These are phyloP conservation scores for Dreissena rostriformis DNA, from an alignment of 1,140 invertebrate species.

Conservation along the genomic window DNA sequence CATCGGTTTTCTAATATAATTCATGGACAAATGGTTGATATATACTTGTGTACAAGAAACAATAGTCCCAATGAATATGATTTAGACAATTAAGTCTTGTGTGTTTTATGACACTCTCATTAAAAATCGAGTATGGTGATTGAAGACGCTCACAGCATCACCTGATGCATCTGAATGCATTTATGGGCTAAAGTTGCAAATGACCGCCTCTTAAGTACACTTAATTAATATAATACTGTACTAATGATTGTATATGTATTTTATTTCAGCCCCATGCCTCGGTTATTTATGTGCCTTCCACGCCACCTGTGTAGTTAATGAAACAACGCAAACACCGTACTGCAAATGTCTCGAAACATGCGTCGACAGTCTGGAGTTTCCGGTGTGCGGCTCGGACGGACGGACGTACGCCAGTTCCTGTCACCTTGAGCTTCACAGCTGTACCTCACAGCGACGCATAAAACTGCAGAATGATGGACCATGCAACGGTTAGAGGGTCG, in stretches of 20 bases:
- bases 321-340: conserved; percentile 87
- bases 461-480: conserved; percentile 90
- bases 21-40: too few species aligned
- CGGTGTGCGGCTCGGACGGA: conserved; percentile 91
- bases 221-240: too few species aligned
- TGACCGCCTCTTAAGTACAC: too few species aligned
- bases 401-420: conserved; percentile 90
- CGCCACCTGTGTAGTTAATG: conserved; percentile 91
- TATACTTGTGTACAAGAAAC: too few species aligned
- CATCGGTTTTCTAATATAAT: too few species aligned
- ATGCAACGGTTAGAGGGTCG: conserved; percentile 81
- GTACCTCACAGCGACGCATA: conserved; percentile 90
- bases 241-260: background rate
- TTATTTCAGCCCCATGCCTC: conserved; percentile 77
- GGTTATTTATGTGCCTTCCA: conserved; percentile 80
- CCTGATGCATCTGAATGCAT: too few species aligned
- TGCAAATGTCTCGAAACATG: conserved; percentile 92
- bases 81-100: too few species aligned
- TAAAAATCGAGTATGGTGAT: too few species aligned
- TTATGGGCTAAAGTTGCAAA: too few species aligned
- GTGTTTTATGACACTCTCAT: too few species aligned
- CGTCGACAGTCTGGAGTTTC: conserved; percentile 87
- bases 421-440: conserved; percentile 89
- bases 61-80: too few species aligned
- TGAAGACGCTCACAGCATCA: too few species aligned